A percentile compares a stretch with the other conserved stretches of the same genome.
These are phyloP conservation scores for Geotrupes spiniger DNA, from an alignment of 2,888 invertebrate species.

Conservation along the genomic window DNA sequence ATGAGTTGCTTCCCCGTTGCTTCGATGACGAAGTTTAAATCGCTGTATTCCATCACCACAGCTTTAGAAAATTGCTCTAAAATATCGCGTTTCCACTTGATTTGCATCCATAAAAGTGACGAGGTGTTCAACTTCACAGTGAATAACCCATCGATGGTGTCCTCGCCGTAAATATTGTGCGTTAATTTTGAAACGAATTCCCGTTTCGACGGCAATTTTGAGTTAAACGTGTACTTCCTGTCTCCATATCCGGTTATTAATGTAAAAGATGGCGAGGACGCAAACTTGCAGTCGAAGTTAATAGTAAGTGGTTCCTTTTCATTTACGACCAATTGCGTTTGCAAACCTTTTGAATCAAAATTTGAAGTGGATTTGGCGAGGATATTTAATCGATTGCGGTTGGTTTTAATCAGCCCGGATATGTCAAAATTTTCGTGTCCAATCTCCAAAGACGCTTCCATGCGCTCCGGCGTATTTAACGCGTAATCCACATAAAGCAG, in stretches of 20 bases:
- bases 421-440: conserved; percentile 28
- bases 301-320: conserved; percentile 31
- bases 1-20: conserved; percentile 30
- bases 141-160: conserved; percentile 26
- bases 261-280: conserved; percentile 26
- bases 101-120: conserved; percentile 31
- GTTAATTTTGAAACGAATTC: conserved; percentile 28
- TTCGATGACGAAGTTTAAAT: conserved; percentile 29
- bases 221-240: conserved; percentile 28
- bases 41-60: conserved; percentile 30
- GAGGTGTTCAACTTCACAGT: conserved; percentile 30
- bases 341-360: conserved; percentile 23
- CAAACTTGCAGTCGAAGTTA: conserved; percentile 27
- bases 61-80: conserved; percentile 26
- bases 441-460: conserved; percentile 27
- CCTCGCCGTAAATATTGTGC: conserved; percentile 27
- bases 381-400: conserved; percentile 25
- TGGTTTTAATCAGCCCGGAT: conserved; percentile 25
- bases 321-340: conserved; percentile 24
- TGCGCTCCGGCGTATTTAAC: conserved; percentile 21
- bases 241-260: conserved; percentile 27
- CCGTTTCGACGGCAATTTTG: conserved; percentile 29
- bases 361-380: conserved; percentile 23
- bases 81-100: conserved; percentile 26
- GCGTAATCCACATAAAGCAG: conserved; percentile 28